Percentiles rank a stretch among this genome's conserved stretches.
Evolutionary conservation across 2,888 invertebrate genomes (phyloP).

Genomic region (Andrena trimmerana): DNA sequence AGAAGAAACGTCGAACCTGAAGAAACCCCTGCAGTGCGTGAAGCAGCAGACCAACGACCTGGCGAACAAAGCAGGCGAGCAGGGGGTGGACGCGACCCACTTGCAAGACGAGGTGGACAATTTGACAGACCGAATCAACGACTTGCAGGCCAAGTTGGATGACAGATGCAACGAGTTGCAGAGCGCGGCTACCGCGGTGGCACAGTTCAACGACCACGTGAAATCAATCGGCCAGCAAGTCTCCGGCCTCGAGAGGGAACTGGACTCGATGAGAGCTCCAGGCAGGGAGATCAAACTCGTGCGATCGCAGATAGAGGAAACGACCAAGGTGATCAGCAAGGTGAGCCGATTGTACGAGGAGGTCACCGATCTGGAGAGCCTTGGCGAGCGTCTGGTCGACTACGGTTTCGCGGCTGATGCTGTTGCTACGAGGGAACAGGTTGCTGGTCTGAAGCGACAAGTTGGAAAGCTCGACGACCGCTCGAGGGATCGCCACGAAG

Average conservation of each 20-base stretch:
- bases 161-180: constrained; percentile 93
- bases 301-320: constrained; percentile 93
- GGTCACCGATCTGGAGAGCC: constrained; percentile 89
- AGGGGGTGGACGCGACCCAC: constrained; percentile 91
- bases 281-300: constrained; percentile 95
- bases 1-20: constrained; percentile 92
- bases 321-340: constrained; percentile 89
- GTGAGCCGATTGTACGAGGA: constrained; percentile 89
- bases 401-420: constrained; percentile 95
- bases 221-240: constrained; percentile 92
- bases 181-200: constrained; percentile 94
- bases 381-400: constrained; percentile 92
- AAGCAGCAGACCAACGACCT: constrained; percentile 91
- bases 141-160: constrained; percentile 91
- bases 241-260: constrained; percentile 92
- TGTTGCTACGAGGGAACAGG: constrained; percentile 92
- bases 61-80: constrained; percentile 90
- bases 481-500: constrained; percentile 91
- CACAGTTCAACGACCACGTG: constrained; percentile 95
- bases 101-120: constrained; percentile 92
- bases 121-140: constrained; percentile 91
- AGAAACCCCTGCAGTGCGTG: constrained; percentile 90
- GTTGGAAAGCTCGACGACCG: constrained; percentile 93
- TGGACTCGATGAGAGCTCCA: constrained; percentile 94
- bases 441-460: constrained; percentile 92